These are phyloP conservation scores for Mylabris phalerata DNA, from an alignment of 1,140 invertebrate species.

Conservation along the genomic window DNA sequence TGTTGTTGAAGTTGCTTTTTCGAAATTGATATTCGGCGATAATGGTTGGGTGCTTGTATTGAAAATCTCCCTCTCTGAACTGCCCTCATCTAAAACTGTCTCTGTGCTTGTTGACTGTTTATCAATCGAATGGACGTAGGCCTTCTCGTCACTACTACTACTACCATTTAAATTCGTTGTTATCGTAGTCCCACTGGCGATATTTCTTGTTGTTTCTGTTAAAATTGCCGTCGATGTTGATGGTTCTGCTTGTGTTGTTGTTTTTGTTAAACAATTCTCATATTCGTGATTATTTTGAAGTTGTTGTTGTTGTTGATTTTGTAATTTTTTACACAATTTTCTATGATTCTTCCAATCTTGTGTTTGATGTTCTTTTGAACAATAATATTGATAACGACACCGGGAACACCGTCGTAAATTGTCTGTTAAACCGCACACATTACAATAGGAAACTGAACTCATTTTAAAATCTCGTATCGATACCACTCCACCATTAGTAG, in stretches of 20 bases:
- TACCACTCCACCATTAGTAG: no score
- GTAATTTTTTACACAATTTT: constrained; percentile 43
- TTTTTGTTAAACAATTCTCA: neutral
- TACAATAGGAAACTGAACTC: constrained; percentile 43
- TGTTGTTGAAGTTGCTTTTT: constrained; percentile 27
- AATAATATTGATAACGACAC: constrained; percentile 64
- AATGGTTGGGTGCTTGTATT: constrained; percentile 40
- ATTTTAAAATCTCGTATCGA: no score
- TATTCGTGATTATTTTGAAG: neutral
- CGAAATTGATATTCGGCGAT: constrained; percentile 36
- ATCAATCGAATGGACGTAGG: neutral
- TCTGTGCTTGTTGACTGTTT: neutral
- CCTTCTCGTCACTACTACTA: no score
- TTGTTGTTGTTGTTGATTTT: neutral
- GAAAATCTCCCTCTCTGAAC: constrained; percentile 60
- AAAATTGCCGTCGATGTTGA: neutral
- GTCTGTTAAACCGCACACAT: constrained; percentile 58
- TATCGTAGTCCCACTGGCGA: no score
- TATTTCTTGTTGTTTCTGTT: no score
- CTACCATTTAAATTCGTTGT: no score
- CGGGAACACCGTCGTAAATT: constrained; percentile 64
- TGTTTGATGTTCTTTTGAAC: constrained; percentile 66
- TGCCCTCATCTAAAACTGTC: constrained; percentile 49
- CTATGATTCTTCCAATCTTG: constrained; percentile 69
- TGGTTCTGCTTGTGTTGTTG: no score